Evolutionary conservation across 37 sponge, comb jelly and placozoan species (phyloP), one percentile per base, ranked within the genome.

Genomic region (Ianthella basta): DNA sequence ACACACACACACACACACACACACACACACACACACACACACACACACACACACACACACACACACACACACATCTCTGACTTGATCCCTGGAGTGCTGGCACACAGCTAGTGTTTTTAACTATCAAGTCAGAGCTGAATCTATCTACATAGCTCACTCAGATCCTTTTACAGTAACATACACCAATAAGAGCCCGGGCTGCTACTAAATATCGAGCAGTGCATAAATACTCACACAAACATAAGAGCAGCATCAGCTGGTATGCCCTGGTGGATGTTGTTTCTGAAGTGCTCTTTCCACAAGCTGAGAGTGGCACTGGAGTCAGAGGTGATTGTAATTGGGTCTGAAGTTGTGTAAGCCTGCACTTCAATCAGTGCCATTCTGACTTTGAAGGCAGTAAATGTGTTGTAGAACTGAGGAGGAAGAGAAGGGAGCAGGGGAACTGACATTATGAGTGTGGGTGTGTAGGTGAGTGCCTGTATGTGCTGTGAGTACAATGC

Each of bases 331-430:
- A 86, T 44, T 14, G 59, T 29, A 25, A 94, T 90, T 66, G 40
- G 50, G 57, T 90, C 79, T 39, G 81, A 64, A 36, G 29, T 68
- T 16, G 86, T 88, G 88, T 91, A 94, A 18, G 94, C 90, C 21
- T 50, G 69, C 23, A 82, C 74, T 67, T 88, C 36, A n/a, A 90
- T 84, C 39, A 94, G 56, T 24, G 89, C 88, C 8, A 94, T 69
- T 36, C 94, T 85, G 24, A 94, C 60, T 25, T 44, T 68, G 50
- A 88, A 57, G 32, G 33, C 5, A 55, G 53, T 83, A 24, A 65
- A n/a, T 1, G 20, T 64, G 67, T 80, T 35, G 35, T 80, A 80
- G 35, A 80, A 60, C 60, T 80, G 37, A 72, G 59, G 18, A 80
- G 15, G 24, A 80, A 59, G 18, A 57, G 35, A 57, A 59, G n/a